phyloP scores from a whole-genome alignment of 1,140 invertebrate species.

The Ylistrum balloti region DNA sequence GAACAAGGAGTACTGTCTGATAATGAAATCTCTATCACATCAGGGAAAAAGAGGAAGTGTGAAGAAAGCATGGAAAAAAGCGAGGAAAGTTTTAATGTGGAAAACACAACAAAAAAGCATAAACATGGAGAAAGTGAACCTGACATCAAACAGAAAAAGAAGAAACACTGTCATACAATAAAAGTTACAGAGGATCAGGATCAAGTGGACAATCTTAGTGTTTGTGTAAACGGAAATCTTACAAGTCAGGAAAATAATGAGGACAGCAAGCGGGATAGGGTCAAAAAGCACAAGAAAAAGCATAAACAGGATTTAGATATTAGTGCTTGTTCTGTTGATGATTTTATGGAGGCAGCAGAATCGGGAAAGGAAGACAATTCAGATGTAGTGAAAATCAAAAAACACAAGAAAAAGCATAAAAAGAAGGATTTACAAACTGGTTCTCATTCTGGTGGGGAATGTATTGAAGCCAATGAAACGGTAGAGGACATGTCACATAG shows the following conservation, averaged over 20 bases:
- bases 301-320: neutral
- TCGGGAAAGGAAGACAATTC: no score
- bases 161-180: neutral
- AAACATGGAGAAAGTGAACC: neutral
- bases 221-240: no score
- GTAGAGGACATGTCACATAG: no score
- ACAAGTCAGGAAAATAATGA: no score
- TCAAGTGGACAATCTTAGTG: neutral
- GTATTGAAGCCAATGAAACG: no score
- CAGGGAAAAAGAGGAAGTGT: slow-evolving; percentile 47
- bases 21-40: slow-evolving; percentile 32
- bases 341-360: no score
- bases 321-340: no score
- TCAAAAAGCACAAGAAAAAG: neutral
- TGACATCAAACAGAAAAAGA: neutral
- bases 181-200: neutral
- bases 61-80: neutral
- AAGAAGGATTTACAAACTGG: no score
- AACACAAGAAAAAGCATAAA: neutral
- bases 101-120: neutral
- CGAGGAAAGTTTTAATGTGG: neutral
- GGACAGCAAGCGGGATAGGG: no score
- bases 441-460: no score
- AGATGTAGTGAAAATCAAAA: neutral
- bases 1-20: neutral